Evolutionary conservation across 2,113 vertebrate species (phyloP).

Genomic region (Eira barbara): DNA sequence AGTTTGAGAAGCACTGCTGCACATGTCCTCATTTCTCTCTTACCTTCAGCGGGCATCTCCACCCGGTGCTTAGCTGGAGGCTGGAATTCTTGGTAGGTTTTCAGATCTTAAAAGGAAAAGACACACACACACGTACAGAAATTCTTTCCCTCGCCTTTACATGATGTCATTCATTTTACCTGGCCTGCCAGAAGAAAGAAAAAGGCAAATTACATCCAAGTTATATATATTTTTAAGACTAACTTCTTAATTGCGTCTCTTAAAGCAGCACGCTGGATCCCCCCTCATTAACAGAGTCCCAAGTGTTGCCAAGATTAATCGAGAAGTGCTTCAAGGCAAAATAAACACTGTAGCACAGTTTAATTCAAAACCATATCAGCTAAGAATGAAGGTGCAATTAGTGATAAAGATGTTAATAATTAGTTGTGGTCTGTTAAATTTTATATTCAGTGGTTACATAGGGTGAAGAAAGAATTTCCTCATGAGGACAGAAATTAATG

Average conservation of each 20-base stretch:
- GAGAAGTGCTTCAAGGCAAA: slow-evolving; percentile 74
- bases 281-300: slow-evolving; percentile 50
- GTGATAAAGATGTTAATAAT: slow-evolving; percentile 75
- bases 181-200: slow-evolving; percentile 61
- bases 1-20: not conserved
- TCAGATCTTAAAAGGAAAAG: slow-evolving; percentile 24
- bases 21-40: not conserved
- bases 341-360: slow-evolving; percentile 48
- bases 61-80: not conserved
- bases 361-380: slow-evolving; percentile 54
- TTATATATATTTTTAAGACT: slow-evolving; percentile 50
- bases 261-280: slow-evolving; percentile 54
- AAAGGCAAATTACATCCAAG: slow-evolving; percentile 61
- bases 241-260: slow-evolving; percentile 62
- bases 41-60: not conserved
- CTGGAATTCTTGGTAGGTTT: slow-evolving; percentile 5
- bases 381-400: slow-evolving; percentile 62
- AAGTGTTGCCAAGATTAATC: slow-evolving; percentile 67
- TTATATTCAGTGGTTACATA: slow-evolving; percentile 54
- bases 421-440: slow-evolving; percentile 59
- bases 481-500: slow-evolving; percentile 54
- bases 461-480: slow-evolving; percentile 65
- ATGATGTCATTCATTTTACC: slow-evolving; percentile 73
- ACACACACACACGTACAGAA: not conserved
- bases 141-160: slow-evolving; percentile 4